Evolutionary conservation across 1,140 invertebrate species (phyloP), one percentile per base, ranked within the genome.

Genomic region (Saxidomus purpurata): DNA sequence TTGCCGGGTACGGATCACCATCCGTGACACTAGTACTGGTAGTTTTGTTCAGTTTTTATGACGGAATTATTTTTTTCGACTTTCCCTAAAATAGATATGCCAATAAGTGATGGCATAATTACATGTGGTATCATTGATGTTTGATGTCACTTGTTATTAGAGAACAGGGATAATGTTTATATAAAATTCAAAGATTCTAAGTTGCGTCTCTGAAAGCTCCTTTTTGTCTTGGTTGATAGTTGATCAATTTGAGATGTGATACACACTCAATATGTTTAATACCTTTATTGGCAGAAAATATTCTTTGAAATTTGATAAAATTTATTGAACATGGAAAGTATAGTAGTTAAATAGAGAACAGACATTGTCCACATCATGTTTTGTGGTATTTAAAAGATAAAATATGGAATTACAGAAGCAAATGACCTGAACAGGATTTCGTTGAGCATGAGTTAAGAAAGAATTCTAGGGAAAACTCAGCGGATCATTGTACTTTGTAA

Each of bases 41-140:
- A 25, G 40, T 79, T 79, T 79, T 13, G 2, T 34, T 55, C n/a
- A 55, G 28, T 4, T 52, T 55, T 79, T 79, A 79, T 13, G 47
- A 55, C 43, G 69, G 69, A 79, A 55, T 79, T 79, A 31, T 49
- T 36, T 52, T 52, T 52, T 77, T 55, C 31, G 0, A 49, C 15
- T 11, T 79, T 79, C 31, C 47, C 36, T 25, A 49, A 52, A 79
- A 79, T n/a, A 79, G 43, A 79, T 36, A 52, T 49, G 76, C 28
- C 47, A 49, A 79, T 36, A 49, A 36, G 28, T 52, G 76, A 79
- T 79, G 76, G 11, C 47, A 25, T 79, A 79, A 79, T 79, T 79
- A 79, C 49, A 55, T 52, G 28, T 38, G 47, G 43, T 28, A 55
- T 49, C 47, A 9, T 52, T 34, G 76, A 79, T 19, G 28, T 49